Base-by-base conservation (phyloP, 2,888 invertebrate species). In the Scotopteryx bipunctaria region DNA sequence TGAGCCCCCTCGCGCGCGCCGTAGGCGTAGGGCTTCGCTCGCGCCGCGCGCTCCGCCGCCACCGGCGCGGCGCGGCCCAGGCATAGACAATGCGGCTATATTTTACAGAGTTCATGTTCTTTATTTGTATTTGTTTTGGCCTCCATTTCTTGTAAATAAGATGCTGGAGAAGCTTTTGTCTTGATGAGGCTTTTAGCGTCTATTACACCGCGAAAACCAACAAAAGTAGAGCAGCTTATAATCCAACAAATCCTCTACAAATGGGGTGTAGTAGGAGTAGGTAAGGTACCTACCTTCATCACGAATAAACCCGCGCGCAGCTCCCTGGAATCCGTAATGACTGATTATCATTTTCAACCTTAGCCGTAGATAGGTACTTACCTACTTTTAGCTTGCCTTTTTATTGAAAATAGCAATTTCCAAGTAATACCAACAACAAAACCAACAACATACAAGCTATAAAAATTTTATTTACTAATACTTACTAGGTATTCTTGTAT, bases 11-110 rank as follows among this genome's bases (percentile, higher is more conserved):
- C 40, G 21, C 16, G 15, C 23, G 61, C 59, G n/a, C n/a, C n/a
- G n/a, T n/a, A n/a, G n/a, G n/a, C n/a, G n/a, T 69, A 70, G 70
- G 74, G 76, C 73, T 77, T 76, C 72, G 64, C 57, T 29, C 45
- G 57, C 45, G 51, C 54, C 53, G 49, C 47, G 44, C 51, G 58
- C 43, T 59, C 58, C 51, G 51, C 58, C 51, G 51, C 59, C 56
- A 43, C 55, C 29, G 53, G 41, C 67, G 49, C 37, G 38, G 41
- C 43, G 43, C 11, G 19, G 25, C 16, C 33, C 42, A 43, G 40
- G 43, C 55, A 55, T 51, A 62, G 48, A 61, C 59, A 55, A 57
- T 59, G 57, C 54, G 51, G 43, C 46, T 53, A 35, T 57, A 55
- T 56, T 61, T 59, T 43, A 56, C 50, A 17, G 35, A 27, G 45